phyloP scores from a whole-genome alignment of 2,888 invertebrate genomes.

The Chironomus riparius region DNA sequence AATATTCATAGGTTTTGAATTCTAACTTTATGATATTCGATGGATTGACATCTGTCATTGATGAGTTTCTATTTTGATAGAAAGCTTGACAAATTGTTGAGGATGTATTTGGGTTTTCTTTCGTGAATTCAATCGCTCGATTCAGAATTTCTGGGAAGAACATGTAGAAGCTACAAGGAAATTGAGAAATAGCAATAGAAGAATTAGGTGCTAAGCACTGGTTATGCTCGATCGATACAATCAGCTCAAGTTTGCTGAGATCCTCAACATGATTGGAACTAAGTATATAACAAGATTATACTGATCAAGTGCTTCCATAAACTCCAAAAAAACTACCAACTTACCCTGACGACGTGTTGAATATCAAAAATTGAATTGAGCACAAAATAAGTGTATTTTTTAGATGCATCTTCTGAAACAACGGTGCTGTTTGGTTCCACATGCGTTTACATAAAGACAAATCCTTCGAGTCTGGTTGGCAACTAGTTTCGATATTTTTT shows the following conservation, averaged over 20 bases:
- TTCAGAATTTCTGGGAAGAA: slow-evolving; percentile 40
- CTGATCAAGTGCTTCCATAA: too few relatives aligned
- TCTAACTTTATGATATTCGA: neutral
- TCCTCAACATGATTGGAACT: too few relatives aligned
- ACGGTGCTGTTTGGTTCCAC: slow-evolving; percentile 38
- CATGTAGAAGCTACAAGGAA: slow-evolving; percentile 34
- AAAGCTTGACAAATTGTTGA: slow-evolving; percentile 36
- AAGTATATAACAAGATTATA: too few relatives aligned
- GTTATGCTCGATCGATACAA: too few relatives aligned
- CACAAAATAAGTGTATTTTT: slow-evolving; percentile 35
- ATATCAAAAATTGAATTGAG: slow-evolving; percentile 37
- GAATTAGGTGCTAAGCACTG: too few relatives aligned
- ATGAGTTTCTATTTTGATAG: too few relatives aligned
- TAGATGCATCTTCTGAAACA: slow-evolving; percentile 36
- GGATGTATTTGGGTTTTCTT: slow-evolving; percentile 32
- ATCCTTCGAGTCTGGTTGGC: slow-evolving; percentile 28
- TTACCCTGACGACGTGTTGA: slow-evolving; percentile 35
- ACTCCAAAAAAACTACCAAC: too few relatives aligned
- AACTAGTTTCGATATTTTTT: neutral
- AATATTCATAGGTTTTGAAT: slow-evolving; percentile 1
- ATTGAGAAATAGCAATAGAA: too few relatives aligned
- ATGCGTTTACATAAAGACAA: slow-evolving; percentile 32
- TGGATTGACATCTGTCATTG: neutral
- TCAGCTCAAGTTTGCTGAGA: too few relatives aligned
- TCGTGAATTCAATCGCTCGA: slow-evolving; percentile 34